A percentile compares a stretch with the other conserved stretches of the same genome.
phyloP scores from a whole-genome alignment of 2,888 invertebrate species.

The Camponotus fellah region DNA sequence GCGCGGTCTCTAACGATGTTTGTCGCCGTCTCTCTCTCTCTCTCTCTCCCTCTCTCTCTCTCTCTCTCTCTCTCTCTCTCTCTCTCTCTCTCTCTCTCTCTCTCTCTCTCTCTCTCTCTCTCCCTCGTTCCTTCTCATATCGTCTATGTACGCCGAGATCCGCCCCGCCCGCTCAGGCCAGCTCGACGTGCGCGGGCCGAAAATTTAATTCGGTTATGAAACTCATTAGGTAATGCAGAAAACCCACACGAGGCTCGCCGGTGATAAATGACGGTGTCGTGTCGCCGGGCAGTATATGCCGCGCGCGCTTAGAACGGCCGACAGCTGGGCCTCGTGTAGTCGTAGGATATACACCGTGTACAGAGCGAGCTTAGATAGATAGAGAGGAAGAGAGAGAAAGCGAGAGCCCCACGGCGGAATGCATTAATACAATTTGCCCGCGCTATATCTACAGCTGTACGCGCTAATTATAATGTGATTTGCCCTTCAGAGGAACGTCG shows the following conservation, averaged over 20 bases:
- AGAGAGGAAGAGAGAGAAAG: slow-evolving; percentile 32
- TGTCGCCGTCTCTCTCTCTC: slow-evolving; percentile 27
- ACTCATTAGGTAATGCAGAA: slow-evolving; percentile 82
- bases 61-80: background rate
- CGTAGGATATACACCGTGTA: slow-evolving; percentile 69
- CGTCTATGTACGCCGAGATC: slow-evolving; percentile 1
- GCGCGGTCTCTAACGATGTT: slow-evolving; percentile 73
- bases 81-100: slow-evolving; percentile 6
- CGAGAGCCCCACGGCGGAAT: slow-evolving; percentile 76
- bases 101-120: background rate
- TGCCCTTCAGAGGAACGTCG: slow-evolving; percentile 61
- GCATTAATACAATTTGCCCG: slow-evolving; percentile 79
- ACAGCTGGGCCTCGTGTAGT: slow-evolving; percentile 74
- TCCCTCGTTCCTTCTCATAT: background rate
- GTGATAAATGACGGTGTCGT: slow-evolving; percentile 82
- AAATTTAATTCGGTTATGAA: slow-evolving; percentile 82
- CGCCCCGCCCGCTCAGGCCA: slow-evolving; percentile 36
- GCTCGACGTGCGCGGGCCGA: slow-evolving; percentile 65
- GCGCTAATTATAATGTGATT: slow-evolving; percentile 75
- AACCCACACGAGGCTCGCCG: slow-evolving; percentile 75
- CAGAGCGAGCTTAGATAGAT: slow-evolving; percentile 68
- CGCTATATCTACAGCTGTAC: slow-evolving; percentile 70
- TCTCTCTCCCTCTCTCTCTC: background rate
- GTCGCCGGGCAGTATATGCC: slow-evolving; percentile 78
- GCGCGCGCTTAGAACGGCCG: slow-evolving; percentile 69